Percentiles rank a stretch among this genome's conserved stretches.
phyloP scores from a whole-genome alignment of 2,888 invertebrate genomes.

The Lampropteryx suffumata region DNA sequence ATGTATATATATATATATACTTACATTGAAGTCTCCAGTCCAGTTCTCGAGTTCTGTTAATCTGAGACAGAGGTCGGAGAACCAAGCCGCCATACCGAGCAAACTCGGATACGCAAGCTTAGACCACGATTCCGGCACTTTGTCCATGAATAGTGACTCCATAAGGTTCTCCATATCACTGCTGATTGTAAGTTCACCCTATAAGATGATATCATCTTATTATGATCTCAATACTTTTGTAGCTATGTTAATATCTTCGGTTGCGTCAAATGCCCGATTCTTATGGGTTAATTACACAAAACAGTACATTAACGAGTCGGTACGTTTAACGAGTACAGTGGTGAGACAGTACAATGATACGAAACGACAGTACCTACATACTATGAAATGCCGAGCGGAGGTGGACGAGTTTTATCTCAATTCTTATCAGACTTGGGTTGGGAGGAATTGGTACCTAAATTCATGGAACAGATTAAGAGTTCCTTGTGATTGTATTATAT shows the following conservation, averaged over 20 bases:
- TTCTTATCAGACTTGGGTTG: too few species aligned
- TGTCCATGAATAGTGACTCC: slow-evolving; percentile 93
- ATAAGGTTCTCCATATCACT: slow-evolving; percentile 95
- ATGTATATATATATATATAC: slow-evolving; percentile 34
- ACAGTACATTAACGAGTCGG: too few species aligned
- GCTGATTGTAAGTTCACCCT: slow-evolving; percentile 97
- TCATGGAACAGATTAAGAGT: too few species aligned
- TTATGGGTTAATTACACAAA: too few species aligned
- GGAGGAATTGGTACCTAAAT: too few species aligned
- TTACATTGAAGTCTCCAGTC: slow-evolving; percentile 92
- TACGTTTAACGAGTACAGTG: too few species aligned
- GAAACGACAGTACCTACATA: too few species aligned
- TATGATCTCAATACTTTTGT: not conserved
- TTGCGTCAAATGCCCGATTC: too few species aligned
- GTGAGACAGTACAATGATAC: too few species aligned
- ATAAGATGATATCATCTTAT: slow-evolving; percentile 19
- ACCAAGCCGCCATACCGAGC: slow-evolving; percentile 92
- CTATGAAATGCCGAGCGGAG: too few species aligned
- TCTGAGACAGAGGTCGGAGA: slow-evolving; percentile 91
- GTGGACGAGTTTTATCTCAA: too few species aligned
- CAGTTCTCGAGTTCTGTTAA: slow-evolving; percentile 92
- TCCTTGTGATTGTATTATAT: too few species aligned
- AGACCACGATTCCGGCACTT: slow-evolving; percentile 93
- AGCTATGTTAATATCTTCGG: not conserved
- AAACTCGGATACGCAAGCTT: slow-evolving; percentile 94